Conservation (phyloP, 2,797 vertebrate genomes). For the Takifugu ocellatus region DNA sequence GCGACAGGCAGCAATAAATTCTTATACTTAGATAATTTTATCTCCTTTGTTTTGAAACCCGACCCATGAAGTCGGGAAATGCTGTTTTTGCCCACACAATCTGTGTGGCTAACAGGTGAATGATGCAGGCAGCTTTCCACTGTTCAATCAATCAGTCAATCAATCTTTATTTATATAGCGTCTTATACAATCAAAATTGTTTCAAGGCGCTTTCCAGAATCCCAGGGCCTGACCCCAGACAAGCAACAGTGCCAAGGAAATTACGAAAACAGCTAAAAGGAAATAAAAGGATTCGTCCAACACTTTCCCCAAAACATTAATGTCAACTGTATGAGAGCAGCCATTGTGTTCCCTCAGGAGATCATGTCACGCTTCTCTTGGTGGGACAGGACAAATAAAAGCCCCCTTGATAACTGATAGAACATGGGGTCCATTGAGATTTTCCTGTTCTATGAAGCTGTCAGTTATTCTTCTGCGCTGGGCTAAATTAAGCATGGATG, state of each 20-base stretch:
- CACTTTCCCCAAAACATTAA: slow-evolving; percentile 39
- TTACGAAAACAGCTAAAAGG: slow-evolving; percentile 46
- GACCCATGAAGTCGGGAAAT: slow-evolving; percentile 24
- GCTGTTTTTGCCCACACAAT: slow-evolving; percentile 16
- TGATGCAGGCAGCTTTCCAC: slow-evolving; percentile 10
- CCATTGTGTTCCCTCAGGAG: slow-evolving; percentile 31
- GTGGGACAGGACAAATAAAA: slow-evolving; percentile 18
- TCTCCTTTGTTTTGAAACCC: slow-evolving; percentile 14
- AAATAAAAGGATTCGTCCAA: slow-evolving; percentile 44
- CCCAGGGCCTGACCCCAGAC: too few species aligned
- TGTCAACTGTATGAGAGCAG: slow-evolving; percentile 33
- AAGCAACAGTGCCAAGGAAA: too few species aligned
- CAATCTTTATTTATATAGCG: too few species aligned
- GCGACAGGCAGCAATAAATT: slow-evolving; percentile 44
- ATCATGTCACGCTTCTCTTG: slow-evolving; percentile 15
- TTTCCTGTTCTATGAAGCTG: not conserved
- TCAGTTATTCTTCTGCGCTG: not conserved
- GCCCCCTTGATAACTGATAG: slow-evolving; percentile 14
- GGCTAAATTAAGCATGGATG: not conserved
- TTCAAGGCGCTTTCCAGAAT: too few species aligned
- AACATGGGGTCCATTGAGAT: not conserved
- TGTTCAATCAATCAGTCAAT: too few species aligned
- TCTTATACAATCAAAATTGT: too few species aligned
- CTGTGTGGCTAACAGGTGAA: too few species aligned
- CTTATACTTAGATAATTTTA: slow-evolving; percentile 15